Percentiles rank a stretch among this genome's conserved stretches.
Evolutionary conservation across 2,888 invertebrate species (phyloP).

Genomic region (Drosophila stalkeri): DNA sequence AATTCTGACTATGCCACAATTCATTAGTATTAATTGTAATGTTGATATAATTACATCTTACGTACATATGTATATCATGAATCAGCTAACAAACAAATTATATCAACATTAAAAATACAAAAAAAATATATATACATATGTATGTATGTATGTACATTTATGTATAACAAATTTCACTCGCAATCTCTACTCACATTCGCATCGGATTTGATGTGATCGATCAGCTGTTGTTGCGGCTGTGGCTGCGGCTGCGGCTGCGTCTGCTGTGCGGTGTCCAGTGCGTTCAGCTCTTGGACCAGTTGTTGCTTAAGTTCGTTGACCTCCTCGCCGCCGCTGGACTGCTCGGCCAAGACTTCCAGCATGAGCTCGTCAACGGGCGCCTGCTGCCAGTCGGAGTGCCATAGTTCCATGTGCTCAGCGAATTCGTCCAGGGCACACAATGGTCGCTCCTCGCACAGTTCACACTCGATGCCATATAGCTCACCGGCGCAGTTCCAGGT

Average conservation of each 20-base stretch:
- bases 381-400: slow-evolving; percentile 75
- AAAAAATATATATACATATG: not conserved
- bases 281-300: slow-evolving; percentile 62
- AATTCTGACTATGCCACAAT: too few relatives aligned
- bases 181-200: slow-evolving; percentile 28
- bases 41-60: too few relatives aligned
- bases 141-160: not conserved
- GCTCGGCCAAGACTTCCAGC: slow-evolving; percentile 70
- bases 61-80: too few relatives aligned
- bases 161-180: not conserved
- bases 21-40: too few relatives aligned
- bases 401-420: slow-evolving; percentile 79
- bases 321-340: slow-evolving; percentile 56
- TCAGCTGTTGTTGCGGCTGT: slow-evolving; percentile 6
- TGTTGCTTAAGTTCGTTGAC: slow-evolving; percentile 70
- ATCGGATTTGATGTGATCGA: slow-evolving; percentile 18
- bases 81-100: too few relatives aligned
- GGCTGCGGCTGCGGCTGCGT: not conserved
- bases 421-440: slow-evolving; percentile 77
- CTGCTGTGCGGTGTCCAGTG: slow-evolving; percentile 31
- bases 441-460: slow-evolving; percentile 78
- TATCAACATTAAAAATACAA: too few relatives aligned
- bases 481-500: slow-evolving; percentile 80
- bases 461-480: slow-evolving; percentile 78
- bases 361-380: slow-evolving; percentile 68